Conservation (phyloP, 2,797 vertebrate species). For the Bovichtus variegatus region DNA sequence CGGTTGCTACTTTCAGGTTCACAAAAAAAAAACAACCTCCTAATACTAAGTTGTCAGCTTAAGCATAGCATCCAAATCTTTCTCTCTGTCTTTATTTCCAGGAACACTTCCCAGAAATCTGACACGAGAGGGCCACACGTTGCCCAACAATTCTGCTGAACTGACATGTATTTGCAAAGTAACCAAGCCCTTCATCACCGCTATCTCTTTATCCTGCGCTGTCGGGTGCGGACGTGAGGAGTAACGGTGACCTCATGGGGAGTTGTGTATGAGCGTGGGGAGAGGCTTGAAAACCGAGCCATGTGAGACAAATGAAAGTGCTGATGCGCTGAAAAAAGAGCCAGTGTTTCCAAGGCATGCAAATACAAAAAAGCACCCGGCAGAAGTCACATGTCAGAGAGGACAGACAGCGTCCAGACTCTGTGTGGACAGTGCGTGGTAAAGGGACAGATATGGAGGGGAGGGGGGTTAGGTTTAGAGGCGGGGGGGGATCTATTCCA, state of each 20-base stretch:
- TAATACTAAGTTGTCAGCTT: conserved; percentile 52
- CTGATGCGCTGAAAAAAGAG: conserved; percentile 76
- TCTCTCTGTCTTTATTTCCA: conserved; percentile 21
- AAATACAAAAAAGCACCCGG: conserved; percentile 40
- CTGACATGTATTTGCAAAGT: conserved; percentile 51
- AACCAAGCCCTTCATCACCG: conserved; percentile 39
- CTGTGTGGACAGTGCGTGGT: conserved; percentile 56
- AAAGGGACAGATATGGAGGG: conserved; percentile 45
- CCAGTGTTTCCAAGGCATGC: conserved; percentile 65
- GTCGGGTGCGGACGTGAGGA: conserved; percentile 70
- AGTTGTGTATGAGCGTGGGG: conserved; percentile 73
- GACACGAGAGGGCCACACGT: conserved; percentile 29
- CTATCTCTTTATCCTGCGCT: conserved; percentile 38
- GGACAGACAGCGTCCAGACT: conserved; percentile 49
- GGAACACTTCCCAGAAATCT: conserved; percentile 37
- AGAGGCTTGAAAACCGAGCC: conserved; percentile 72
- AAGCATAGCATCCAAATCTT: conserved; percentile 35
- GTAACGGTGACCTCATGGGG: conserved; percentile 72
- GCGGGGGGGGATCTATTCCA: conserved; percentile 74
- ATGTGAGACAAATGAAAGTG: conserved; percentile 77
- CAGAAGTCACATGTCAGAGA: conserved; percentile 70
- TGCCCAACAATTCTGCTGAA: conserved; percentile 32
- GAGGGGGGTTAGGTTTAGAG: conserved; percentile 26
- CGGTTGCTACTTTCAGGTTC: conserved; percentile 63
- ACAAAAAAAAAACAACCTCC: conserved; percentile 63